These are phyloP conservation scores for Brienomyrus longianalis DNA, from an alignment of 2,113 vertebrate genomes.

Conservation along the genomic window DNA sequence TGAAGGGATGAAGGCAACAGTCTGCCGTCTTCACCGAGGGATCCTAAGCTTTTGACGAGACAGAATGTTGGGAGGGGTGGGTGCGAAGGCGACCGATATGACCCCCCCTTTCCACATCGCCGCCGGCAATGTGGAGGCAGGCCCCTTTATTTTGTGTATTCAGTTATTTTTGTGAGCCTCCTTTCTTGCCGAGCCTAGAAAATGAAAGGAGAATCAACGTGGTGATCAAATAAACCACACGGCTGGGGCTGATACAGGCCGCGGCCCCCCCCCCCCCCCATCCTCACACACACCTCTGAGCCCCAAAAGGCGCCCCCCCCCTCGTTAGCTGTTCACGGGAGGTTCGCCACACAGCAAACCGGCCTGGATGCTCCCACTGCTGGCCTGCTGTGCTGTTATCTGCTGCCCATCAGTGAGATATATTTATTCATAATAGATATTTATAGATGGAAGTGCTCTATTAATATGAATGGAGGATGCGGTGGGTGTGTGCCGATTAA, in stretches of 20 bases:
- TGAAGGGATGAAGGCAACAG: background rate
- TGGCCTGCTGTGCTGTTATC: background rate
- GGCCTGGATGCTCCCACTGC: background rate
- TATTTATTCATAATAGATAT: background rate
- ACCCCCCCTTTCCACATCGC: background rate
- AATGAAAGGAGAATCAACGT: background rate
- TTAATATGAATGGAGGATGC: background rate
- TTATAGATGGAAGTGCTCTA: background rate
- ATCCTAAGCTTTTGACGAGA: background rate
- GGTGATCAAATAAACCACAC: background rate
- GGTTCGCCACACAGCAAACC: too few species aligned
- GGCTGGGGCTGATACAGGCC: background rate
- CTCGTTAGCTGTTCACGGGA: background rate
- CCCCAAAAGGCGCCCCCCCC: background rate
- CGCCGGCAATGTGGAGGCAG: background rate
- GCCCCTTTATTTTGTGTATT: background rate
- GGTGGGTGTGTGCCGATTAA: background rate
- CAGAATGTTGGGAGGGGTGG: background rate
- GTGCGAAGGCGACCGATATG: background rate
- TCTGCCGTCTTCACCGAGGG: slow-evolving; percentile 15
- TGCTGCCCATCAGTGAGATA: background rate
- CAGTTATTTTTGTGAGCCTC: background rate
- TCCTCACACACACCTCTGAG: background rate
- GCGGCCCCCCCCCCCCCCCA: background rate
- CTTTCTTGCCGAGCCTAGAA: background rate